Evolutionary conservation across 2,797 vertebrate species (phyloP).

Genomic region (Halcyon chelicuti): DNA sequence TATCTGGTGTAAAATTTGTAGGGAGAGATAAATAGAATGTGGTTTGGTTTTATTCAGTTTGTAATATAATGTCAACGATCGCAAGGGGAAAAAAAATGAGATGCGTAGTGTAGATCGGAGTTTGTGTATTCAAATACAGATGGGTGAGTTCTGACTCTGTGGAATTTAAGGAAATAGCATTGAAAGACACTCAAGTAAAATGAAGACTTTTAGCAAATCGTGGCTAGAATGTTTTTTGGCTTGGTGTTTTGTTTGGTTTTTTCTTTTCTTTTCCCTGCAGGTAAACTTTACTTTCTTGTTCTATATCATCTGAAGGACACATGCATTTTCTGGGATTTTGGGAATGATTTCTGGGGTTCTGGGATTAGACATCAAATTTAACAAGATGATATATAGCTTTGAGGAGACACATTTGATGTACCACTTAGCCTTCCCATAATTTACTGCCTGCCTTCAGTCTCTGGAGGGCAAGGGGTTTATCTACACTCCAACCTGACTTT

Average conservation of each 20-base stretch:
- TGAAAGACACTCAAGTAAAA: not conserved
- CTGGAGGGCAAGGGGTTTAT: slow-evolving; percentile 62
- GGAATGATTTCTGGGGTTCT: slow-evolving; percentile 68
- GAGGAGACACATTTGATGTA: slow-evolving; percentile 72
- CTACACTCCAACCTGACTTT: slow-evolving; percentile 65
- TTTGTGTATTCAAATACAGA: not conserved
- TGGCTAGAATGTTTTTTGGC: slow-evolving; percentile 3
- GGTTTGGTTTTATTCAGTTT: not conserved
- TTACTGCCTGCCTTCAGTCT: slow-evolving; percentile 55
- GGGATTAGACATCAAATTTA: slow-evolving; percentile 75
- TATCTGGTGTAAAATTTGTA: not conserved
- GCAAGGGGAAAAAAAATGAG: not conserved
- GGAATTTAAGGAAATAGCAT: not conserved
- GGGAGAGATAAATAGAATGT: not conserved
- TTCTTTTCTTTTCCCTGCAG: slow-evolving; percentile 17
- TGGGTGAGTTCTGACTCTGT: not conserved
- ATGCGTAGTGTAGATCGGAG: not conserved
- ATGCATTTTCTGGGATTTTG: slow-evolving; percentile 61
- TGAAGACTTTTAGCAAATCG: not conserved
- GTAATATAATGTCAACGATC: not conserved
- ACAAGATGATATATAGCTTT: slow-evolving; percentile 73
- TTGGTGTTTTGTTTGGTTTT: not conserved
- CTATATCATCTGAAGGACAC: slow-evolving; percentile 63
- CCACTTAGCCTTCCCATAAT: slow-evolving; percentile 74
- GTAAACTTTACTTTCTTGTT: slow-evolving; percentile 59